Base-by-base conservation (phyloP, 2,113 vertebrate genomes). In the Equus quagga region DNA sequence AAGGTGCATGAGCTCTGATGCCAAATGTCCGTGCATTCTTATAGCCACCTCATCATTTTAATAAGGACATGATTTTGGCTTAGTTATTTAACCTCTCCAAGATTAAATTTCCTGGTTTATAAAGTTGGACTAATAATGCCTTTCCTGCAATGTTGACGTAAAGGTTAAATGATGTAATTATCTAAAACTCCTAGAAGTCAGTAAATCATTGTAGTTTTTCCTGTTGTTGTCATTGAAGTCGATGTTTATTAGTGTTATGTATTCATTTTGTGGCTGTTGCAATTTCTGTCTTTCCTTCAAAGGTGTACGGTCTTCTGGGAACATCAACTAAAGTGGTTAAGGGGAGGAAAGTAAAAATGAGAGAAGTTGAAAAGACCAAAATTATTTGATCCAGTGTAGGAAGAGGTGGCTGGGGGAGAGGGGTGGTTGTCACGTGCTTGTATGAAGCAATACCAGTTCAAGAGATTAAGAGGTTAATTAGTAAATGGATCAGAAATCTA, bases 191-290 rank as follows among this genome's bases (percentile, higher is more conserved):
- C 65, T 65, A 86, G 73, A 33, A 72, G 31, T 91, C 46, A 80
- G 19, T 94, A 89, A 84, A 79, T 93, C 51, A 84, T 21, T 69
- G 21, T 62, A 62, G 26, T 70, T 96, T 89, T 93, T 44, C 89
- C 69, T 93, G 78, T 79, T 70, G 67, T 67, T 75, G 19, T 72
- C 51, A 65, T 36, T 76, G 19, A 56, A 41, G 76, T 28, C 60
- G n/a, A 73, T 64, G 21, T 49, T 84, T 82, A 49, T 88, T 82
- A 64, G 70, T 24, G 56, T 88, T 69, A 69, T 60, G 3, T 36
- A 76, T 76, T 89, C 62, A 65, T 76, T 79, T 60, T 76, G 46
- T 60, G 85, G 33, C 51, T 78, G 44, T 60, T 78, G 44, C 44
- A 70, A 19, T 93, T 70, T 69, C 67, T 88, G 17, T 67, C 36